phyloP scores from a whole-genome alignment of 1,140 invertebrate species.

The Drosophila ironensis region DNA sequence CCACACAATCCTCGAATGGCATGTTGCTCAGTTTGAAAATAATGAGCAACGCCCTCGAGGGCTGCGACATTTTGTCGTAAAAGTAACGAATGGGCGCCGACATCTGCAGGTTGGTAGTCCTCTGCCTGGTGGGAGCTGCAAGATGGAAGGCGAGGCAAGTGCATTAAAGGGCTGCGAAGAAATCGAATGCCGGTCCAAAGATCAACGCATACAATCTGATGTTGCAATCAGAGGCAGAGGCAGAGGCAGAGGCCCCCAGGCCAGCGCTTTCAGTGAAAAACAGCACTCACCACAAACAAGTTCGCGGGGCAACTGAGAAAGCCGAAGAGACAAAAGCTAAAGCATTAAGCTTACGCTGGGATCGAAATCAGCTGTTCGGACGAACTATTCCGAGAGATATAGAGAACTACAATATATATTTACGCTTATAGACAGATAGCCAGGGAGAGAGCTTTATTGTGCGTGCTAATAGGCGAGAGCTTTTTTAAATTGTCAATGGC shows the following conservation, averaged over 20 bases:
- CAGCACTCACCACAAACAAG: conserved; percentile 22
- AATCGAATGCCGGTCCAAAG: conserved; percentile 61
- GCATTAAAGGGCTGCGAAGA: too few species aligned
- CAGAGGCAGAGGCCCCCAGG: too few species aligned
- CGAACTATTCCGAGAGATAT: background rate
- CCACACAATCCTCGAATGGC: conserved; percentile 84
- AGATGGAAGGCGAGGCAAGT: background rate
- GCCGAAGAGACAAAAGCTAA: background rate
- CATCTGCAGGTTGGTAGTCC: conserved; percentile 27
- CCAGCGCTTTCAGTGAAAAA: background rate
- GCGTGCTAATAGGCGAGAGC: background rate
- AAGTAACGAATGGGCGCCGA: conserved; percentile 84
- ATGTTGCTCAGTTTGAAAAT: conserved; percentile 86
- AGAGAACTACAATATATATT: too few species aligned
- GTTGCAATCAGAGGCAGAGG: too few species aligned
- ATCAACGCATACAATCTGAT: conserved; percentile 19
- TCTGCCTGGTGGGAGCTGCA: conserved; percentile 30
- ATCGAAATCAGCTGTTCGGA: conserved; percentile 14
- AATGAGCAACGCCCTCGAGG: conserved; percentile 88
- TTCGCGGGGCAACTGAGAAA: conserved; percentile 10
- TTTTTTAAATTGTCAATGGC: too few species aligned
- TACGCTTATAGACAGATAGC: background rate
- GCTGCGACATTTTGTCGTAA: conserved; percentile 90
- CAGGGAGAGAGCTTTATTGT: background rate
- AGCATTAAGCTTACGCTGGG: conserved; percentile 8